These are phyloP conservation scores for Rallus crepitans DNA, from an alignment of 2,797 vertebrate genomes.

Conservation along the genomic window DNA sequence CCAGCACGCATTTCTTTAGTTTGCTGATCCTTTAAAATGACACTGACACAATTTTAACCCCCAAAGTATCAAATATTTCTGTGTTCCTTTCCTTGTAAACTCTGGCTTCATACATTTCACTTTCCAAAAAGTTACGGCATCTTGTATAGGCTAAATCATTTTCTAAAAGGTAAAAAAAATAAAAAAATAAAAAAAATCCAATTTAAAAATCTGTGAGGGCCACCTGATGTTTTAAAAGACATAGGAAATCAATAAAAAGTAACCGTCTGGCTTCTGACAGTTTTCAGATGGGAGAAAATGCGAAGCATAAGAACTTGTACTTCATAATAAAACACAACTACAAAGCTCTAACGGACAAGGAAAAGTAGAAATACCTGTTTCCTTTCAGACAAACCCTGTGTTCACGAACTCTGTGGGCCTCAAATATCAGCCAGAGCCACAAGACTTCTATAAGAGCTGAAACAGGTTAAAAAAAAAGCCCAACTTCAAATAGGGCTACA, in stretches of 20 bases:
- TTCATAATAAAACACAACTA: background rate
- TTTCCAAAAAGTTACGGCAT: background rate
- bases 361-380: background rate
- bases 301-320: background rate
- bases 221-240: background rate
- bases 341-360: background rate
- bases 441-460: background rate
- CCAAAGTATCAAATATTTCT: background rate
- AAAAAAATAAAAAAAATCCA: too few relatives aligned
- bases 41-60: background rate
- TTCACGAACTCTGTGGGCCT: background rate
- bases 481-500: background rate
- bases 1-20: background rate
- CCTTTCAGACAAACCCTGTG: background rate
- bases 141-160: background rate
- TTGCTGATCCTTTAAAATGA: background rate
- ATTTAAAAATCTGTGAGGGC: background rate
- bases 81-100: background rate
- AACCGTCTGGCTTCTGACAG: background rate
- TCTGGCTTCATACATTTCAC: background rate
- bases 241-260: background rate
- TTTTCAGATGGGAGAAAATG: conserved; percentile 6
- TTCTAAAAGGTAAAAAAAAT: background rate
- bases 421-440: background rate
- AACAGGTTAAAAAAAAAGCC: background rate